These are phyloP conservation scores for Drosophila tripunctata DNA, from an alignment of 2,888 invertebrate genomes.

Conservation along the genomic window DNA sequence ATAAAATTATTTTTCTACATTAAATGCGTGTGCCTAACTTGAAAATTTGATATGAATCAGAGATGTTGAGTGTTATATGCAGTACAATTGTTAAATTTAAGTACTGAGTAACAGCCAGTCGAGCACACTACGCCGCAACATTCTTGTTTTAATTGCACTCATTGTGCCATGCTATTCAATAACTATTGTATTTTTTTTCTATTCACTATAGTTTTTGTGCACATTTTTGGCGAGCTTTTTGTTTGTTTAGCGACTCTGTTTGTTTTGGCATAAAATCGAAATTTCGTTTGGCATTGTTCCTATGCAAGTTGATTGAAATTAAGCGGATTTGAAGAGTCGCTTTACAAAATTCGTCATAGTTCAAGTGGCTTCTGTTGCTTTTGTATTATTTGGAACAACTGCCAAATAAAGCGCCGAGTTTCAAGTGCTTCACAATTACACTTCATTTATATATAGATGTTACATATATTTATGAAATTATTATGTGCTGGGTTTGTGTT, in stretches of 20 bases:
- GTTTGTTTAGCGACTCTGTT: constrained; percentile 37
- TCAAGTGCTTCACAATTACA: constrained; percentile 27
- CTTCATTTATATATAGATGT: not conserved
- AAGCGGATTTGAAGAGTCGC: constrained; percentile 85
- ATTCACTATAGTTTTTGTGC: constrained; percentile 17
- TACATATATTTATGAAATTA: constrained; percentile 1
- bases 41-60: not conserved
- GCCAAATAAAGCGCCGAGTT: constrained; percentile 24
- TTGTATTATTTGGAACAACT: constrained; percentile 23
- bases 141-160: constrained; percentile 12
- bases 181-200: constrained; percentile 33
- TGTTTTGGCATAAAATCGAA: constrained; percentile 40
- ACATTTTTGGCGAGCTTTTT: constrained; percentile 15
- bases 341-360: constrained; percentile 27
- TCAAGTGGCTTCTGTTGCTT: constrained; percentile 38
- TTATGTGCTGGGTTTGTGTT: constrained; percentile 10
- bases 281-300: constrained; percentile 34
- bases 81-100: not conserved
- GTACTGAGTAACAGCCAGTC: not conserved
- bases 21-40: no score
- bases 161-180: constrained; percentile 31
- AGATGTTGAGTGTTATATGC: no score
- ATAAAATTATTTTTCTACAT: no score
- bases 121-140: not conserved
- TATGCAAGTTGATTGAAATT: constrained; percentile 57